phyloP scores from a whole-genome alignment of 1,140 invertebrate species.

The Drosophila paulistorum region DNA sequence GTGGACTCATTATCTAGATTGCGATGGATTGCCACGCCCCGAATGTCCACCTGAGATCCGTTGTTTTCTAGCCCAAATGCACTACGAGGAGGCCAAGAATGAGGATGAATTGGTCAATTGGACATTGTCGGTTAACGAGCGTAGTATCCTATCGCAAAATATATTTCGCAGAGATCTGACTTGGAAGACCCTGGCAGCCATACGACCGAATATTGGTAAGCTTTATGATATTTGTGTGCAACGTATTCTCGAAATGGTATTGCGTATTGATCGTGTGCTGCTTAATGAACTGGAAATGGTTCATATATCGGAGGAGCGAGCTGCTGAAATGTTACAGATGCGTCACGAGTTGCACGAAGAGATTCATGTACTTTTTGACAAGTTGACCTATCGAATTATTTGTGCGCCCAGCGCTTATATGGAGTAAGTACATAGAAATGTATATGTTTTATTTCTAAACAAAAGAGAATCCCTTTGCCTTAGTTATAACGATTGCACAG shows the following conservation, averaged over 20 bases:
- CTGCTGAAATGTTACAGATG: constrained; percentile 42
- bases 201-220: constrained; percentile 47
- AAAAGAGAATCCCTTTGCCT: no score
- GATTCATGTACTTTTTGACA: constrained; percentile 58
- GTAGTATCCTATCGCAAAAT: constrained; percentile 44
- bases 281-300: constrained; percentile 29
- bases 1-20: constrained; percentile 58
- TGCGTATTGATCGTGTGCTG: constrained; percentile 33
- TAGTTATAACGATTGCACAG: constrained; percentile 41
- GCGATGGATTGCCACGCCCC: constrained; percentile 61
- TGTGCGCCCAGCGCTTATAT: constrained; percentile 51
- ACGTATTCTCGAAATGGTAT: constrained; percentile 29
- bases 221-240: constrained; percentile 42
- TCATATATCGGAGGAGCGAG: not conserved
- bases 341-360: constrained; percentile 38
- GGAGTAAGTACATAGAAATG: constrained; percentile 39
- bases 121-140: constrained; percentile 50
- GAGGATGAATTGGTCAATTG: constrained; percentile 33
- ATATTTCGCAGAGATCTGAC: constrained; percentile 35
- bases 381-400: constrained; percentile 63
- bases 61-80: constrained; percentile 40
- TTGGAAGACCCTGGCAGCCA: constrained; percentile 22
- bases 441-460: no score
- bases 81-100: constrained; percentile 24
- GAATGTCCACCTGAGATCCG: constrained; percentile 57